Base-by-base conservation (phyloP, 2,113 vertebrate genomes). In the Amphilophus citrinellus region DNA sequence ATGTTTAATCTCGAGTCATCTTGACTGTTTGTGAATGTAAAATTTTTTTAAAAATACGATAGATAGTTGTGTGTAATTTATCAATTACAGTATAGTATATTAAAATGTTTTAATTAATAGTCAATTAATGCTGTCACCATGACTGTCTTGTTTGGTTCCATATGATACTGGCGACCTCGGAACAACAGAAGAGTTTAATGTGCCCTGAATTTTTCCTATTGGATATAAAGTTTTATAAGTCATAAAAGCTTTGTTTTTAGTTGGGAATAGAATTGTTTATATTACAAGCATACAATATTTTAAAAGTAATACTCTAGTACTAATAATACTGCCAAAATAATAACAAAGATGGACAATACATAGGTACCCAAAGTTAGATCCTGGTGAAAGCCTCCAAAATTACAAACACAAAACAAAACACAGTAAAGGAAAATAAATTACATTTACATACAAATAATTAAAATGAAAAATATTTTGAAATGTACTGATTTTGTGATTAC, bases 301-400 rank as follows among this genome's bases (percentile, higher is more conserved):
- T 63, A 3, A 13, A 63, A 63, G 22, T 2, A 24, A 42, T 42
- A 44, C 0, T 42, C 11, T 24, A 22, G 0, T 0, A 42, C 1
- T 24, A 24, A 66, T 66, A 44, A 2, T 0, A 15, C 0, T 66
- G 7, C 11, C 37, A 66, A 2, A 65, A 65, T 15, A 65, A 42
- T 24, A 42, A 5, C 37, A 65, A 42, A 24, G 22, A 37, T 66
- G 11, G 3, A 66, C 18, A 22, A 44, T 24, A 15, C 14, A 15
- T 47, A 1, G 44, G 11, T 47, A 47, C 13, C 11, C 13, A 44
- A 66, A 66, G 7, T 18, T 18, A 2, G 60, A 61, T 61, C 17
- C 1, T 15, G 35, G 3, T 3, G 37, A 24, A 63, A 63, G 2
- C 35, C 18, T 22, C 15, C 9, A 32, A 4, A 15, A 13, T 47